A percentile compares a stretch with the other conserved stretches of the same genome.
Evolutionary conservation across 2,113 vertebrate species (phyloP).

Genomic region (Hemibates koningsi): DNA sequence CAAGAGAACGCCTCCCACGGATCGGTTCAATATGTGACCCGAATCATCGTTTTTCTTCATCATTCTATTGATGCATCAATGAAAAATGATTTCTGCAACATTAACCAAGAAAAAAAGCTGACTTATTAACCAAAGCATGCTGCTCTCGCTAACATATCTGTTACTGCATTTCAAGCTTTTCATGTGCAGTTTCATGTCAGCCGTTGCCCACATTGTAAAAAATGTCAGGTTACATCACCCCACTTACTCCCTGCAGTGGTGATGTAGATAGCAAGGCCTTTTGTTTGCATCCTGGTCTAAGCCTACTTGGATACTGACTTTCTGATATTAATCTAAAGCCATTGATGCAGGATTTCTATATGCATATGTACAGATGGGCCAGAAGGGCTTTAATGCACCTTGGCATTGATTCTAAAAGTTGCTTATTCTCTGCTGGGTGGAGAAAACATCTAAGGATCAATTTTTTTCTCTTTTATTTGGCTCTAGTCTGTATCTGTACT

Average conservation of each 20-base stretch:
- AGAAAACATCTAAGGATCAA: neutral
- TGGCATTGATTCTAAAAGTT: neutral
- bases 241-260: neutral
- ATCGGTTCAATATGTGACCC: neutral
- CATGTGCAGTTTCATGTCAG: neutral
- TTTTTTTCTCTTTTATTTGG: neutral
- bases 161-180: neutral
- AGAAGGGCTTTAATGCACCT: neutral
- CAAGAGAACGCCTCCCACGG: neutral
- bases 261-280: neutral
- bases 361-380: neutral
- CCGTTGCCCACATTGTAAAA: neutral
- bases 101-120: neutral
- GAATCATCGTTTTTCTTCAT: neutral
- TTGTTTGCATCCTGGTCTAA: neutral
- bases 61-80: neutral
- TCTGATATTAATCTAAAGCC: neutral
- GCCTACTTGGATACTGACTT: neutral
- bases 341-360: neutral
- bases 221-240: neutral
- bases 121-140: neutral
- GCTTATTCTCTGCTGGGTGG: neutral
- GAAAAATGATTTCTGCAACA: neutral
- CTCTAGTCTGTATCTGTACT: neutral
- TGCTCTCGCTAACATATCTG: neutral